These are phyloP conservation scores for Rhopalosiphum padi DNA, from an alignment of 1,140 invertebrate species.

Conservation along the genomic window DNA sequence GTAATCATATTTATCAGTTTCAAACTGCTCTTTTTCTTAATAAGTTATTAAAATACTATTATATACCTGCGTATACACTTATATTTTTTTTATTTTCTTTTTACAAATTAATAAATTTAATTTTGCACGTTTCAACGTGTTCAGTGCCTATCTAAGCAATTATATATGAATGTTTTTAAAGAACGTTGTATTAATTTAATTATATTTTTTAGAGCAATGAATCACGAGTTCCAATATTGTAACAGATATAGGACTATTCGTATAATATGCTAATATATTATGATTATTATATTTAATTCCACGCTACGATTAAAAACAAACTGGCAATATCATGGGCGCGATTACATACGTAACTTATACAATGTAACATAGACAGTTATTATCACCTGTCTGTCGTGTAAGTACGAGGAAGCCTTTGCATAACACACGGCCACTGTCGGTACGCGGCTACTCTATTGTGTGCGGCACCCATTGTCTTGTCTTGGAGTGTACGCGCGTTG, in stretches of 20 bases:
- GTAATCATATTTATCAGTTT: too few species aligned
- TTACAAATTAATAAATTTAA: not conserved
- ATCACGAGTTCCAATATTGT: not conserved
- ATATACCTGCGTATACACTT: not conserved
- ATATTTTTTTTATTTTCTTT: not conserved
- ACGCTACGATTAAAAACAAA: not conserved
- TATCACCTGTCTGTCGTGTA: slow-evolving; percentile 45
- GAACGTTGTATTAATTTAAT: not conserved
- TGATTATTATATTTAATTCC: not conserved
- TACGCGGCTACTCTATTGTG: slow-evolving; percentile 18
- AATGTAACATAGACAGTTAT: not conserved
- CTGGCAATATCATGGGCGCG: not conserved
- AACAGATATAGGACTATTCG: not conserved
- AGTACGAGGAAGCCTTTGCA: not conserved
- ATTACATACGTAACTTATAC: not conserved
- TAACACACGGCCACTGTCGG: slow-evolving; percentile 3
- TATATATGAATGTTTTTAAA: not conserved
- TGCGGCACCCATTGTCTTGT: slow-evolving; percentile 42
- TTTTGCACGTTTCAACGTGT: not conserved
- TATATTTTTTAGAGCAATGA: not conserved
- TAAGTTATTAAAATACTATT: not conserved
- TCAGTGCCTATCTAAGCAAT: not conserved
- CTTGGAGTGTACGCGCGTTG: slow-evolving; percentile 45
- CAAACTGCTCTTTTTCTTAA: not conserved
- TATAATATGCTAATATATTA: not conserved